phyloP scores from a whole-genome alignment of 2,113 vertebrate species.

The Neolamprologus ventralis region DNA sequence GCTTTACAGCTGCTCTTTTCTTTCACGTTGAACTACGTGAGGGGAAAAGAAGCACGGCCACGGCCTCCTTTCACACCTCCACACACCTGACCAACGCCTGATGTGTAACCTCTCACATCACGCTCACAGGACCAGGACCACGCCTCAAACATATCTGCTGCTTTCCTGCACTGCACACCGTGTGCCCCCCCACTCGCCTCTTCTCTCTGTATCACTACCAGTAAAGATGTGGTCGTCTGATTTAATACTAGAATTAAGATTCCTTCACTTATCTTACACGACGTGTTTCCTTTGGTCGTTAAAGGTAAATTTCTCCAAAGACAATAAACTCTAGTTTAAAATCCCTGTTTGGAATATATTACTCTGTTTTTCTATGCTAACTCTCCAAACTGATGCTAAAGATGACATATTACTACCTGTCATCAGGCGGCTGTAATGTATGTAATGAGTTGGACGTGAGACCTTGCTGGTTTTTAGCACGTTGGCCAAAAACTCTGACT shows the following conservation, averaged over 20 bases:
- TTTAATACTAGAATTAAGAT: not conserved
- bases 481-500: not conserved
- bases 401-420: not conserved
- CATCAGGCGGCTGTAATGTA: fast-evolving
- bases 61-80: not conserved
- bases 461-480: not conserved
- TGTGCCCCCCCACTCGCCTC: fast-evolving
- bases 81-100: not conserved
- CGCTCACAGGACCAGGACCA: not conserved
- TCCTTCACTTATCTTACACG: not conserved
- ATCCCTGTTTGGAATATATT: not conserved
- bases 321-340: not conserved
- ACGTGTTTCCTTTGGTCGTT: not conserved
- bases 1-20: not conserved
- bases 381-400: not conserved
- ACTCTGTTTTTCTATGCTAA: not conserved
- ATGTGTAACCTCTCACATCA: not conserved
- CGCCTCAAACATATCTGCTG: not conserved
- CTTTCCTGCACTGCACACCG: not conserved
- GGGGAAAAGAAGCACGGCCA: not conserved
- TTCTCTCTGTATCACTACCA: not conserved
- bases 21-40: not conserved
- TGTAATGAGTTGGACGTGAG: not conserved
- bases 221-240: not conserved
- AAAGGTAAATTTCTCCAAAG: not conserved